Evolutionary conservation across 2,888 invertebrate species (phyloP), one percentile per base, ranked within the genome.

Genomic region (Xanthorhoe designata): DNA sequence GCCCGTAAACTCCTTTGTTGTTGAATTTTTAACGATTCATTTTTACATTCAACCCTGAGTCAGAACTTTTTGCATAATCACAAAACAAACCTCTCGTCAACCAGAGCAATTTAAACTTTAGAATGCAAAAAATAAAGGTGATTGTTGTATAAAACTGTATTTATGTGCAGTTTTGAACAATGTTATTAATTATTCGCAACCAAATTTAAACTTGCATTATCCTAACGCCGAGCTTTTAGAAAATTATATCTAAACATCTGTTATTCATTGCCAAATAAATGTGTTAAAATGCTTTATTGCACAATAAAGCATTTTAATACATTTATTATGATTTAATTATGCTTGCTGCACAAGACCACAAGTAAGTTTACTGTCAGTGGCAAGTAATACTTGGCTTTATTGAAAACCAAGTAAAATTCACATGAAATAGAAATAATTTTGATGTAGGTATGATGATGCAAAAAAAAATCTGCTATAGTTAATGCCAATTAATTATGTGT

Each of bases 11-110:
- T 2, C 58, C 45, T 45, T 18, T 61, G 17, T 53, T 54, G 49
- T 61, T 59, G 24, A 29, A 47, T 47, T 47, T 52, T 53, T 61
- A 53, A 61, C 38, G 19, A 49, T 54, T 35, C 8, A 55, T 61
- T 50, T 56, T 24, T 24, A 61, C 45, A 17, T 35, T 7, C 10
- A 60, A 10, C 58, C 15, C 32, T n/a, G n/a, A n/a, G 19, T 32
- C 19, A 49, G 35, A 63, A 56, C 63, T 52, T 57, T 57, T 57
- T 57, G 63, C 57, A 63, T 57, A 57, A 52, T 63, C 42, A 56
- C 10, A 18, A 32, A 49, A 24, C 49, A 62, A 51, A 24, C 50
- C 19, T 15, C n/a, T 17, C n/a, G 0, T 29, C 19, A n/a, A 4
- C 15, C 17, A 13, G 13, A 24, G 5, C 45, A 15, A 29, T 61